phyloP scores from a whole-genome alignment of 2,797 vertebrate species.

The Poecilia wingei region DNA sequence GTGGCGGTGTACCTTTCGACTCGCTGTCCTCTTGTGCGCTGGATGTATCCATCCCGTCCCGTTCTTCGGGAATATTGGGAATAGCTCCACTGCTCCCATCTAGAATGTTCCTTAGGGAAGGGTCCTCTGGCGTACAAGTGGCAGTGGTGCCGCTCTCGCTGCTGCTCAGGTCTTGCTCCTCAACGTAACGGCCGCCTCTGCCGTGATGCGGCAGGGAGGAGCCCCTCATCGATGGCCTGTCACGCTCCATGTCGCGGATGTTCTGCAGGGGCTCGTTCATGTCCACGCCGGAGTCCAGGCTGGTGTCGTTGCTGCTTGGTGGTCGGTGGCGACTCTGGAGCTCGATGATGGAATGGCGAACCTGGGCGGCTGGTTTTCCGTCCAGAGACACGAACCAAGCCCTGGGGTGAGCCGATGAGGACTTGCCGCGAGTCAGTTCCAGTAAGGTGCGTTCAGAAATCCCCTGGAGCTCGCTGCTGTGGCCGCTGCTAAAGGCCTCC shows the following conservation, averaged over 20 bases:
- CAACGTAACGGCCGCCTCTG: slow-evolving; percentile 76
- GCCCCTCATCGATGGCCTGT: slow-evolving; percentile 86
- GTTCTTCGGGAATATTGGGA: slow-evolving; percentile 85
- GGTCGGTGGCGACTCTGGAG: slow-evolving; percentile 87
- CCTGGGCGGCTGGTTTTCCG: slow-evolving; percentile 90
- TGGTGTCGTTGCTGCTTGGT: slow-evolving; percentile 92
- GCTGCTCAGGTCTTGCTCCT: slow-evolving; percentile 91
- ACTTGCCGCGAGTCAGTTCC: slow-evolving; percentile 89
- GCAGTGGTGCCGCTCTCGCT: slow-evolving; percentile 92
- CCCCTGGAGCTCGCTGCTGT: slow-evolving; percentile 88
- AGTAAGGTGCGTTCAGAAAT: slow-evolving; percentile 93
- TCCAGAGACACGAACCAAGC: slow-evolving; percentile 97
- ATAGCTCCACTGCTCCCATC: slow-evolving; percentile 84
- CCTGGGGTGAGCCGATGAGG: slow-evolving; percentile 85
- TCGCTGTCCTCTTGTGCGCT: slow-evolving; percentile 82
- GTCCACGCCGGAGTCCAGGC: slow-evolving; percentile 95
- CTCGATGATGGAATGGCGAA: slow-evolving; percentile 95
- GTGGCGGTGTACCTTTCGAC: slow-evolving; percentile 81
- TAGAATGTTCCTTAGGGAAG: slow-evolving; percentile 85
- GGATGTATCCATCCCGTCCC: slow-evolving; percentile 80
- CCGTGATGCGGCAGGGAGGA: slow-evolving; percentile 78
- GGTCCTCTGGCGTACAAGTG: slow-evolving; percentile 90
- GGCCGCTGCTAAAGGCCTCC: slow-evolving; percentile 81
- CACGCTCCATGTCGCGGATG: slow-evolving; percentile 84
- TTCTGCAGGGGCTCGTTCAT: slow-evolving; percentile 92